Percentiles rank a stretch among this genome's conserved stretches.
Conservation (phyloP, 2,888 invertebrate genomes). For the Ligdia adustata region DNA sequence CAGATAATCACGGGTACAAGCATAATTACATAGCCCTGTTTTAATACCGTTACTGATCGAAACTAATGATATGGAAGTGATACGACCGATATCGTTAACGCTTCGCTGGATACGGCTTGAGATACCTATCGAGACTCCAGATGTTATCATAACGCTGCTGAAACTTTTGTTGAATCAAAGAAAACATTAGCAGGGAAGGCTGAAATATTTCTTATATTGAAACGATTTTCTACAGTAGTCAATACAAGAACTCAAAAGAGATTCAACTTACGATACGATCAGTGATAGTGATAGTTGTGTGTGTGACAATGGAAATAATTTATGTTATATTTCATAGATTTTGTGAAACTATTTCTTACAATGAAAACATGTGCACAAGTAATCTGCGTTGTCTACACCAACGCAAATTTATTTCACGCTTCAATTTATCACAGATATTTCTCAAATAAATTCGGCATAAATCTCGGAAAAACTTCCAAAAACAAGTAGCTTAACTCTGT, state of each 20-base stretch:
- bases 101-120: not conserved
- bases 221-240: too few species aligned
- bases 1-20: slow-evolving; percentile 6
- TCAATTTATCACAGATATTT: slow-evolving; percentile 4
- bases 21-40: slow-evolving; percentile 1
- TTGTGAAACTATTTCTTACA: too few species aligned
- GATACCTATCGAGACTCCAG: not conserved
- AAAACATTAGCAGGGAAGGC: not conserved
- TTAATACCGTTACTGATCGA: slow-evolving; percentile 9
- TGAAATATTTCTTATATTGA: too few species aligned
- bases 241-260: too few species aligned
- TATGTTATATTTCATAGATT: too few species aligned
- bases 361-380: too few species aligned
- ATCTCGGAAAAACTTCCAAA: slow-evolving; percentile 18
- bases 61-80: slow-evolving; percentile 10
- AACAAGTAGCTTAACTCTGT: slow-evolving; percentile 19
- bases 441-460: slow-evolving; percentile 1
- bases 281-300: too few species aligned
- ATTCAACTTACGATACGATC: too few species aligned
- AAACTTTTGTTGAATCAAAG: not conserved
- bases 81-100: slow-evolving; percentile 1
- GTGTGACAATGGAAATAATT: too few species aligned
- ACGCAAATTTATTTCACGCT: not conserved
- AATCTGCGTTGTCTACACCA: too few species aligned
- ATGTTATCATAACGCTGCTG: slow-evolving; percentile 1